Evolutionary conservation across 2,797 vertebrate genomes (phyloP), one percentile per base, ranked within the genome.

Genomic region (Ctenopoma multispine): DNA sequence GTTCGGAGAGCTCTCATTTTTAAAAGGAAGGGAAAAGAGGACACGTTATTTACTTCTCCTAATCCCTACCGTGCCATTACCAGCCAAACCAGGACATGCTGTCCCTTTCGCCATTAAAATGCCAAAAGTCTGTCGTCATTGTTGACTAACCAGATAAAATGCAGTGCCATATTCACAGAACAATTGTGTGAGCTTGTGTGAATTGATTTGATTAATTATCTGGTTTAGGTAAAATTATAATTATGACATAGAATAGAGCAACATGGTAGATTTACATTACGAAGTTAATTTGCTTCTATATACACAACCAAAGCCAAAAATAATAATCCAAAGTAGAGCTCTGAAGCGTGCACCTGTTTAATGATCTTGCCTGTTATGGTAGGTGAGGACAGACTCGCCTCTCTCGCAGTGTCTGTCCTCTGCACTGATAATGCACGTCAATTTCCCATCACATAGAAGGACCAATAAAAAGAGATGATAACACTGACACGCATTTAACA

Each of bases 361-460:
- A 31, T 34, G 9, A 65, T 47, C 24, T 53, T 31, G 41, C 15
- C 57, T 57, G 54, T 59, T 44, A 40, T 44, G 67, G 47, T 29
- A 29, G 4, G 27, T 29, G 27, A 13, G 53, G 18, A 64, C 43
- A 46, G 34, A 51, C 49, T 46, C 29, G 6, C 29, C 29, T 31
- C 29, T 31, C 13, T 49, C 7, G 34, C 29, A 47, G 47, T 27
- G 55, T 34, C 46, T 57, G 46, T 73, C 69, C 69, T 24, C 54
- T 14, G 31, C 21, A 21, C 65, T 40, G 50, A 81, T 72, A 60
- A 82, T 75, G 56, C 29, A 65, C 59, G 17, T 24, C 46, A 29
- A 36, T 80, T 75, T 70, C 63, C 50, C 41, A 56, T 83, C 48
- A 71, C 24, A 68, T 40, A 67, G 54, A 55, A 31, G 24, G 20